Conservation (phyloP, 2,888 invertebrate species). For the Harpalus rubripes region DNA sequence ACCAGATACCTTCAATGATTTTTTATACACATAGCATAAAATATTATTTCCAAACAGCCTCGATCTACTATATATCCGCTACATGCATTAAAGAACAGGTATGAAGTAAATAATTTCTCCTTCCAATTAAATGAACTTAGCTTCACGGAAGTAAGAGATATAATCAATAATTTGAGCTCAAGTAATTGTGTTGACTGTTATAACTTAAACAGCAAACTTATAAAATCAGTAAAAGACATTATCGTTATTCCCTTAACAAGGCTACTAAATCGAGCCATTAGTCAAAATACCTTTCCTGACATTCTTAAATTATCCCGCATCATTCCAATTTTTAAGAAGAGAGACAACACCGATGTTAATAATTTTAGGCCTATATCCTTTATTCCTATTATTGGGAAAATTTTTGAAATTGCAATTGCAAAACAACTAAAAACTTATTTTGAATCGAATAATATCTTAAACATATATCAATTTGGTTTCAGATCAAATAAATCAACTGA, state of each 20-base stretch:
- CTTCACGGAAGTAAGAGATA: constrained; percentile 32
- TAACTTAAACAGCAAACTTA: constrained; percentile 28
- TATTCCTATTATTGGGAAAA: constrained; percentile 17
- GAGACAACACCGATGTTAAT: constrained; percentile 26
- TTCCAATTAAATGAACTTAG: constrained; percentile 22
- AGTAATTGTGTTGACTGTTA: constrained; percentile 23
- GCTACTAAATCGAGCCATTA: no score
- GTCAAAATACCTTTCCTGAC: constrained; percentile 19
- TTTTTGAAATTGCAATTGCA: constrained; percentile 33
- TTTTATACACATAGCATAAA: constrained; percentile 18
- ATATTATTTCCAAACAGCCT: not conserved
- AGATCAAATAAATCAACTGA: constrained; percentile 31
- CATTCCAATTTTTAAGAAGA: constrained; percentile 48
- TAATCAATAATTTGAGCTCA: constrained; percentile 10
- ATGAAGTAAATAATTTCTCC: not conserved
- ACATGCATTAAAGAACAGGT: not conserved
- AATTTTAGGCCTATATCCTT: constrained; percentile 52
- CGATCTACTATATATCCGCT: not conserved
- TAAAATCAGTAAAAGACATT: constrained; percentile 34
- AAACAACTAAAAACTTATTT: no score
- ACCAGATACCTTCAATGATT: constrained; percentile 35
- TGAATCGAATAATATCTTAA: constrained; percentile 26
- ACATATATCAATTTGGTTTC: constrained; percentile 31
- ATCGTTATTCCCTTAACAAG: constrained; percentile 32
- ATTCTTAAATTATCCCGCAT: constrained; percentile 29